These are phyloP conservation scores for Girardinus metallicus DNA, from an alignment of 2,797 vertebrate genomes.

Conservation along the genomic window DNA sequence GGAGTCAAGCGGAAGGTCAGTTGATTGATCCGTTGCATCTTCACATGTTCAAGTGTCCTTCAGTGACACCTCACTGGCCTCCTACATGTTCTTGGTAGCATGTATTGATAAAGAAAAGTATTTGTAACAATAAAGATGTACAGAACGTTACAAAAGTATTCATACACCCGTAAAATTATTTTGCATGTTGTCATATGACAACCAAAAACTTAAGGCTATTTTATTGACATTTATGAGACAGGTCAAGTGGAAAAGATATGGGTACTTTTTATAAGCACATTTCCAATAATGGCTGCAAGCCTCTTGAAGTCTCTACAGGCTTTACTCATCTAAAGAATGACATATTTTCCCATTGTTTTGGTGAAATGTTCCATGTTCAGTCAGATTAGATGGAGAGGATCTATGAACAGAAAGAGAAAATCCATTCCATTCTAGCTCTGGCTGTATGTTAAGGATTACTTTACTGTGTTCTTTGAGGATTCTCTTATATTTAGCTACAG, in stretches of 20 bases:
- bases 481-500: not conserved
- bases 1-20: not conserved
- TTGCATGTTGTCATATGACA: not conserved
- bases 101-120: not conserved
- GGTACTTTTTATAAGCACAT: not conserved
- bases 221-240: not conserved
- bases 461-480: not conserved
- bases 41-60: not conserved
- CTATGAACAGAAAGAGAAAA: not conserved
- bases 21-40: not conserved
- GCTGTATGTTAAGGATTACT: not conserved
- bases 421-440: not conserved
- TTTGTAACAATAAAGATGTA: not conserved
- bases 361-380: not conserved
- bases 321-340: not conserved
- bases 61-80: not conserved
- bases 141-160: not conserved
- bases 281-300: not conserved
- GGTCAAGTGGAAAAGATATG: not conserved
- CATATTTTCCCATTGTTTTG: not conserved
- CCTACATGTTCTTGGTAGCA: not conserved
- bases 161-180: not conserved
- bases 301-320: not conserved
- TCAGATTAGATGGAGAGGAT: not conserved
- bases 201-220: not conserved